Conservation (phyloP, 2,113 vertebrate species). For the Ceyx cyanopectus region DNA sequence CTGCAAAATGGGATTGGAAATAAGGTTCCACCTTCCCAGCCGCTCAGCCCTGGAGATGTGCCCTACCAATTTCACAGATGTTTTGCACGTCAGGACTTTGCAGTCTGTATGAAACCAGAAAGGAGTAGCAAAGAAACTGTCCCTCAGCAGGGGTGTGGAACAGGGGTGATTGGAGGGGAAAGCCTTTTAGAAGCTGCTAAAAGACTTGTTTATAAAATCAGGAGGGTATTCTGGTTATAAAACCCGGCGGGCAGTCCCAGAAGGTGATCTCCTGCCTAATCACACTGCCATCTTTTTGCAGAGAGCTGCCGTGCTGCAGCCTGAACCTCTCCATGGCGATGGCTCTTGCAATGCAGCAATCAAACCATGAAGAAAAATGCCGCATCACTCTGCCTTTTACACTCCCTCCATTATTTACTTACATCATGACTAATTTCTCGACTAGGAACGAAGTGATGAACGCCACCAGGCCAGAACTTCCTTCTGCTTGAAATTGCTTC, state of each 20-base stretch:
- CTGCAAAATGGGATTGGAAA: not conserved
- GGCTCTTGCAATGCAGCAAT: not conserved
- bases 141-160: not conserved
- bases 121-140: not conserved
- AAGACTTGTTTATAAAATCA: not conserved
- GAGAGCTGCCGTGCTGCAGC: not conserved
- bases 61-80: not conserved
- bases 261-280: not conserved
- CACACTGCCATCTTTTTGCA: not conserved
- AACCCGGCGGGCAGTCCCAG: not conserved
- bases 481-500: constrained; percentile 27
- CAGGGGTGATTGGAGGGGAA: not conserved
- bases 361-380: constrained; percentile 12
- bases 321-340: not conserved
- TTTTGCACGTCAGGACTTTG: not conserved
- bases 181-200: not conserved
- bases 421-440: not conserved
- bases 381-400: not conserved
- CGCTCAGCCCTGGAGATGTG: not conserved
- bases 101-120: not conserved
- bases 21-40: not conserved
- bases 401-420: not conserved
- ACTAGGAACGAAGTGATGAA: not conserved
- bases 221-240: not conserved
- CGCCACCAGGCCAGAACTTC: not conserved